Evolutionary conservation across 2,888 invertebrate genomes (phyloP).

Genomic region (Epistrophe grossulariae): DNA sequence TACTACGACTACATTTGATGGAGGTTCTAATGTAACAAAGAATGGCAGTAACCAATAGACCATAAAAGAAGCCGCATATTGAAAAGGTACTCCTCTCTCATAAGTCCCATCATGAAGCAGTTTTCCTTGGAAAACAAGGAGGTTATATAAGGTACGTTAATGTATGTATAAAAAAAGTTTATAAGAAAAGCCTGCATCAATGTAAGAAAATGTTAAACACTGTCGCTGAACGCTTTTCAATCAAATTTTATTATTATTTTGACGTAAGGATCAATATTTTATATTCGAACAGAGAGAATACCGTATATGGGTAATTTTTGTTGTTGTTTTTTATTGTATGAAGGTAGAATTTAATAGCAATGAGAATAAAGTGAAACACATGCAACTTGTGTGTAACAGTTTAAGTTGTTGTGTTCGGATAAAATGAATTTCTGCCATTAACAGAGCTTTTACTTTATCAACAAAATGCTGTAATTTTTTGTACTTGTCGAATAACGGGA

Average conservation of each 20-base stretch:
- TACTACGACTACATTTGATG: neutral
- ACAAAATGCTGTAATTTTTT: conserved; percentile 4
- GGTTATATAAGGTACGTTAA: neutral
- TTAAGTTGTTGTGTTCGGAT: neutral
- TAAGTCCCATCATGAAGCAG: neutral
- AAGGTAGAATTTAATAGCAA: neutral
- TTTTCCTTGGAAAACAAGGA: neutral
- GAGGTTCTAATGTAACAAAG: neutral
- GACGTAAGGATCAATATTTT: conserved; percentile 14
- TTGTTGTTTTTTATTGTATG: neutral
- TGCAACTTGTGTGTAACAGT: conserved; percentile 1
- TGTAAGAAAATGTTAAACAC: conserved; percentile 28
- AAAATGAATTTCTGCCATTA: conserved; percentile 1
- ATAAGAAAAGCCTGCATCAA: neutral
- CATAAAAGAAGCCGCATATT: conserved; percentile 15
- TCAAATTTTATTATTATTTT: conserved; percentile 61
- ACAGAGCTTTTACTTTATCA: conserved; percentile 8
- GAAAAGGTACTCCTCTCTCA: neutral
- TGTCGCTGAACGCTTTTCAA: conserved; percentile 49
- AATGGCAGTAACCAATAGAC: neutral
- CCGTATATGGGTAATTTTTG: neutral
- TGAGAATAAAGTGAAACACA: conserved; percentile 2
- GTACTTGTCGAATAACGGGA: neutral
- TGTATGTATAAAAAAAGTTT: neutral
- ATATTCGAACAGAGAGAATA: neutral